Evolutionary conservation across 2,113 vertebrate genomes (phyloP).

Genomic region (Antennarius striatus): DNA sequence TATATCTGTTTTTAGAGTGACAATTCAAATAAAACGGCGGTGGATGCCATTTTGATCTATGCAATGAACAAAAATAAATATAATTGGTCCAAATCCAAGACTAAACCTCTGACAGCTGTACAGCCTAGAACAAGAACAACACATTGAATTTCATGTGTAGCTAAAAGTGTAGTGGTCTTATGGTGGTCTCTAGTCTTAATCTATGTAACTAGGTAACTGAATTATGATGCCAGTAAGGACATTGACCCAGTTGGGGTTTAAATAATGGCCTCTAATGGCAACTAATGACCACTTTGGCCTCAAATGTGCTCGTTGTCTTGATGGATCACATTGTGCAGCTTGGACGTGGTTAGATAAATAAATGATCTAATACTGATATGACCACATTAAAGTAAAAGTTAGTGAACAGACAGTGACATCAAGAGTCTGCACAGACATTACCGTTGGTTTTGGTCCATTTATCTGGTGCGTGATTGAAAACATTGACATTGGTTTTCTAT

Average conservation of each 20-base stretch:
- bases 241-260: conserved; percentile 45
- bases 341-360: conserved; percentile 24
- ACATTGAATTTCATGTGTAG: neutral
- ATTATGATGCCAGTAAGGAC: conserved; percentile 41
- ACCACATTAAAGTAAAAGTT: conserved; percentile 26
- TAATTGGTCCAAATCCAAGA: neutral
- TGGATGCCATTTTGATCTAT: neutral
- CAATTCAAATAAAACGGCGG: too few relatives aligned
- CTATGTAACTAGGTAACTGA: conserved; percentile 45
- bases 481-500: neutral
- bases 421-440: conserved; percentile 3
- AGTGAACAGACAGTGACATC: conserved; percentile 31
- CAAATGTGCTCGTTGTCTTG: conserved; percentile 52
- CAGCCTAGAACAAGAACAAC: neutral
- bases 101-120: neutral
- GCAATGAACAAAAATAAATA: conserved; percentile 2
- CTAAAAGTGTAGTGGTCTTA: conserved; percentile 21
- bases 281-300: conserved; percentile 52
- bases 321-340: conserved; percentile 44
- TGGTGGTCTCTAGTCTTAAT: conserved; percentile 31
- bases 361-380: conserved; percentile 39
- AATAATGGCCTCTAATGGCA: conserved; percentile 56
- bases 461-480: neutral
- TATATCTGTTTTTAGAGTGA: too few relatives aligned
- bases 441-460: conserved; percentile 7